Evolutionary conservation across 92 coral and sea anemone genomes (phyloP).

Genomic region (Parazoanthus swiftii): DNA sequence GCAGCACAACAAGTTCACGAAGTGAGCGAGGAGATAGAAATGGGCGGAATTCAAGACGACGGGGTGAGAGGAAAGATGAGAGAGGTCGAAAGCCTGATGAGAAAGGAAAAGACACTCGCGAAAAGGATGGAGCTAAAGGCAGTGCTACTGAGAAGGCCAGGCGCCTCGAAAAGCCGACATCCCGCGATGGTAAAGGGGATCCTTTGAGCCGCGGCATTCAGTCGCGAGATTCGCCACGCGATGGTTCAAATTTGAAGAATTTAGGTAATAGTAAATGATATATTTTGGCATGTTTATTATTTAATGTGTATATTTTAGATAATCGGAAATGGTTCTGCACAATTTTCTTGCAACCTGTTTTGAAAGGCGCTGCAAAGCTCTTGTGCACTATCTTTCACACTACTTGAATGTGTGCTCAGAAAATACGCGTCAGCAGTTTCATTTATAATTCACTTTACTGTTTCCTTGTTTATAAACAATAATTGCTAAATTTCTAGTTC

Average conservation of each 20-base stretch:
- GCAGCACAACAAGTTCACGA: slow-evolving; percentile 82
- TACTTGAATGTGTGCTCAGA: not conserved
- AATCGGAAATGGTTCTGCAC: slow-evolving; percentile 39
- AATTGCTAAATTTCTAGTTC: not conserved
- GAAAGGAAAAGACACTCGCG: slow-evolving; percentile 68
- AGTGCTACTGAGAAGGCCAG: slow-evolving; percentile 65
- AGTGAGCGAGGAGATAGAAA: slow-evolving; percentile 85
- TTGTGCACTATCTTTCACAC: not conserved
- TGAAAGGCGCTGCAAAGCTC: not conserved
- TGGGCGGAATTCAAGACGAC: slow-evolving; percentile 91
- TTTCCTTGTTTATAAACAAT: slow-evolving; percentile 16
- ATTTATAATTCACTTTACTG: slow-evolving; percentile 23
- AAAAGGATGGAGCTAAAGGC: slow-evolving; percentile 69
- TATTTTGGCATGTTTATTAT: not conserved
- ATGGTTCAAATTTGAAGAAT: slow-evolving; percentile 68
- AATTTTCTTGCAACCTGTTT: not conserved
- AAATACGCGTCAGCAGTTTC: slow-evolving; percentile 34
- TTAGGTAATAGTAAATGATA: slow-evolving; percentile 28
- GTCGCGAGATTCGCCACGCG: slow-evolving; percentile 64
- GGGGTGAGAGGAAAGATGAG: slow-evolving; percentile 88
- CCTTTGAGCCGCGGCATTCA: slow-evolving; percentile 40
- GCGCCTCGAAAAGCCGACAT: slow-evolving; percentile 67
- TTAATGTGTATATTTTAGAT: not conserved
- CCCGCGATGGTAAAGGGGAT: slow-evolving; percentile 67
- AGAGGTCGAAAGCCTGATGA: slow-evolving; percentile 79